phyloP scores from a whole-genome alignment of 2,797 vertebrate genomes.

The Glyptemys insculpta region DNA sequence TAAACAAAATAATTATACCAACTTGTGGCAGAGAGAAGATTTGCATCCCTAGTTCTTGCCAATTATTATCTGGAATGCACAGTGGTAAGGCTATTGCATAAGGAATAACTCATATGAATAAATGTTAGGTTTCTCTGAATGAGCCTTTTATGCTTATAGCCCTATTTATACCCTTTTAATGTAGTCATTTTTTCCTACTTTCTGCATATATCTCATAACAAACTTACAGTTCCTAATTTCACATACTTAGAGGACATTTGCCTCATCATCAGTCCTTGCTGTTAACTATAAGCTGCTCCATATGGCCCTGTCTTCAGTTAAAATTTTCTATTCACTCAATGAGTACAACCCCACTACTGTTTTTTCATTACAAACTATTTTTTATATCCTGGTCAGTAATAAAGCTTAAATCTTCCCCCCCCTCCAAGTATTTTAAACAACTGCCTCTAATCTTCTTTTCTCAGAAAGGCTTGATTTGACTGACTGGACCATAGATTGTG shows the following conservation, averaged over 20 bases:
- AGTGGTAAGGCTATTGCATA: background rate
- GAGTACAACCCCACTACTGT: conserved; percentile 63
- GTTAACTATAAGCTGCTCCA: conserved; percentile 83
- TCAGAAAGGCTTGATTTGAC: conserved; percentile 82
- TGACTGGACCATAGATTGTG: conserved; percentile 73
- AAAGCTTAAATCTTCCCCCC: conserved; percentile 82
- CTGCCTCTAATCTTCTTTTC: conserved; percentile 89
- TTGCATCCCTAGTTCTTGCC: background rate
- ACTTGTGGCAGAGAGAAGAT: background rate
- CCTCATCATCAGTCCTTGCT: conserved; percentile 6
- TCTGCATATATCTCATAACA: background rate
- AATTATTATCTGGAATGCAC: background rate
- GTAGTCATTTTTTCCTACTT: background rate
- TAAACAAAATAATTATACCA: background rate
- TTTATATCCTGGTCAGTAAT: conserved; percentile 81
- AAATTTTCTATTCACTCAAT: conserved; percentile 72
- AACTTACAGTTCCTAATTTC: conserved; percentile 16
- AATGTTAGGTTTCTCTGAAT: background rate
- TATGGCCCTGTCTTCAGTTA: conserved; percentile 84
- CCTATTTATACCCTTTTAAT: background rate
- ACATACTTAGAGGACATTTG: background rate
- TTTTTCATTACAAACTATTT: conserved; percentile 78
- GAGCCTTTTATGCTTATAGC: background rate
- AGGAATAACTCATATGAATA: background rate
- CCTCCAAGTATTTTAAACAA: conserved; percentile 81